These are phyloP conservation scores for Mus pahari DNA, from an alignment of 2,113 vertebrate species.

Conservation along the genomic window DNA sequence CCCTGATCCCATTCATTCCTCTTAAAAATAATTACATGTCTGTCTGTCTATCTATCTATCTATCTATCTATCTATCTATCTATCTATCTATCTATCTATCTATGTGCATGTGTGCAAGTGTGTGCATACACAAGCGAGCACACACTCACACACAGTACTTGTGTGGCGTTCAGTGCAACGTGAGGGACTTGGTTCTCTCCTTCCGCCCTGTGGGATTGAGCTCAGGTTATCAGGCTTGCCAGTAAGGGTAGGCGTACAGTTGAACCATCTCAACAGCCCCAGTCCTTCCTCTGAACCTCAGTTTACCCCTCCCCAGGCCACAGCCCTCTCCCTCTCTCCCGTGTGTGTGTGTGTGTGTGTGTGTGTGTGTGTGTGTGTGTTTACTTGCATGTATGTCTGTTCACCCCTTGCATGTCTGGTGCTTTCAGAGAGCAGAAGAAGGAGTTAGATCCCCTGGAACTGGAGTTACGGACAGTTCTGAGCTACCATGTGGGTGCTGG, in stretches of 20 bases:
- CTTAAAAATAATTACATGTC: neutral
- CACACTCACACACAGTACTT: neutral
- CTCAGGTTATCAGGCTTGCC: neutral
- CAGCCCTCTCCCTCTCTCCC: neutral
- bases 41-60: no score
- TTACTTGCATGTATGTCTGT: neutral
- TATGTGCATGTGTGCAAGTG: neutral
- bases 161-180: no score
- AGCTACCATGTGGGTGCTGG: neutral
- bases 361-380: neutral
- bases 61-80: no score
- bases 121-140: neutral
- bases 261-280: neutral
- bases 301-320: neutral
- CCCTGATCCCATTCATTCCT: neutral
- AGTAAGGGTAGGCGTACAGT: neutral
- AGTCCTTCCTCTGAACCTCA: neutral
- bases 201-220: neutral
- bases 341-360: neutral
- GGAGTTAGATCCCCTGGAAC: neutral
- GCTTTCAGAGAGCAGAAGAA: neutral
- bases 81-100: no score
- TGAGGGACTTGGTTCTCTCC: neutral
- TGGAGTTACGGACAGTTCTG: neutral
- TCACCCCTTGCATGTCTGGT: neutral